A percentile compares a stretch with the other conserved stretches of the same genome.
Evolutionary conservation across 2,113 vertebrate genomes (phyloP).

Genomic region (Noturus placidus): DNA sequence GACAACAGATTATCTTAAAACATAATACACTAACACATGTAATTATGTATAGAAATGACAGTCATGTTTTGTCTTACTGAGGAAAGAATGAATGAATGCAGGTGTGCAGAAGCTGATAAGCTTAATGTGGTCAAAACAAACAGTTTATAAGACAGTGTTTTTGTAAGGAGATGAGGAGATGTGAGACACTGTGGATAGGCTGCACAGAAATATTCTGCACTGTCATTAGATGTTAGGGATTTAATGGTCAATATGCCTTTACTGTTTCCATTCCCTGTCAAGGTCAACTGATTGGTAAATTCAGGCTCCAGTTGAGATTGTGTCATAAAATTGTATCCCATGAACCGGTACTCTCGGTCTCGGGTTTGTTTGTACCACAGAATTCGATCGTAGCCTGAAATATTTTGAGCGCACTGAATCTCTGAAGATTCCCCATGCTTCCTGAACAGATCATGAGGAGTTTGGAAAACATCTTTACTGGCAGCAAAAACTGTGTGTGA

Average conservation of each 20-base stretch:
- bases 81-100: not conserved
- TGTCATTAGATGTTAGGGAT: not conserved
- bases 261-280: slow-evolving; percentile 20
- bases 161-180: slow-evolving; percentile 13
- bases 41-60: not conserved
- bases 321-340: slow-evolving; percentile 26
- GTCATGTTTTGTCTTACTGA: not conserved
- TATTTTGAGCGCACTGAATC: slow-evolving; percentile 30
- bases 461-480: slow-evolving; percentile 18
- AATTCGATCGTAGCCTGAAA: slow-evolving; percentile 31
- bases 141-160: not conserved
- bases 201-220: slow-evolving; percentile 60
- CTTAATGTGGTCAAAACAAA: not conserved
- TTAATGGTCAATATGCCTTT: slow-evolving; percentile 2
- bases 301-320: slow-evolving; percentile 25
- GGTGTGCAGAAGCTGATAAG: slow-evolving; percentile 4
- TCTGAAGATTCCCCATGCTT: not conserved
- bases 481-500: not conserved
- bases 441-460: slow-evolving; percentile 26
- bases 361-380: slow-evolving; percentile 49
- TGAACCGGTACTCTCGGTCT: slow-evolving; percentile 6
- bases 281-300: slow-evolving; percentile 11
- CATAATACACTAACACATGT: not conserved
- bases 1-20: not conserved
- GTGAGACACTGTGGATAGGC: slow-evolving; percentile 42